Base-by-base conservation (phyloP, 2,113 vertebrate genomes). In the Cyprinus carpio region DNA sequence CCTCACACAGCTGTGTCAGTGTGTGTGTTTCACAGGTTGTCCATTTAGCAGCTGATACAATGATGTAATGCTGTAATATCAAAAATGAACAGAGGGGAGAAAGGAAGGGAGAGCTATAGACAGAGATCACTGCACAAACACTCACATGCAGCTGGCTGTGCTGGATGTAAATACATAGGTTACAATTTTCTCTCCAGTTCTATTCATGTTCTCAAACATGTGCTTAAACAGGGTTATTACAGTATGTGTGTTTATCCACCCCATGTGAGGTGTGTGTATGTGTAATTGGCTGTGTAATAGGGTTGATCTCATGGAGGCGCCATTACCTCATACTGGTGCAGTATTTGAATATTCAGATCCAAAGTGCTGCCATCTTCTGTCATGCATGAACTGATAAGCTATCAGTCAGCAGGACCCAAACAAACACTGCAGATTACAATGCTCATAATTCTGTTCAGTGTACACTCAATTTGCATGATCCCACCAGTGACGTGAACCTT, bases 291-390 rank as follows among this genome's bases (percentile, higher is more conserved):
- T 85, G 65, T 62, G 76, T 27, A 77, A 71, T 3, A n/a, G 10
- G 20, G 37, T 0, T 72, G 74, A 87, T 64, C 74, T 87, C 78
- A 78, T 27, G 27, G 62, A 83, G 27, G 29, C 4, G 1, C 23
- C 23, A 37, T 31, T 72, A 78, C n/a, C 49, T 82, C 64, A 79
- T 40, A 27, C 12, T 72, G 34, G 9, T 23, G 46, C 64, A 34
- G 25, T 16, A 82, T 82, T 85, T 83, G 74, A 81, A 85, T 85
- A 87, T 82, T 64, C 72, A 85, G 71, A 87, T 83, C 13, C 27
- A 78, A 54, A 40, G n/a, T 13, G 23, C 20, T 0, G 9, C 7
- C n/a, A 31, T 74, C 54, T 69, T 79, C 54, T 79, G 54, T 56
- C 76, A 60, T 46, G 16, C 29, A 29, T 25, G 8, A 75, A 75